Evolutionary conservation across 2,113 vertebrate species (phyloP).

Genomic region (Corythornis cristatus): DNA sequence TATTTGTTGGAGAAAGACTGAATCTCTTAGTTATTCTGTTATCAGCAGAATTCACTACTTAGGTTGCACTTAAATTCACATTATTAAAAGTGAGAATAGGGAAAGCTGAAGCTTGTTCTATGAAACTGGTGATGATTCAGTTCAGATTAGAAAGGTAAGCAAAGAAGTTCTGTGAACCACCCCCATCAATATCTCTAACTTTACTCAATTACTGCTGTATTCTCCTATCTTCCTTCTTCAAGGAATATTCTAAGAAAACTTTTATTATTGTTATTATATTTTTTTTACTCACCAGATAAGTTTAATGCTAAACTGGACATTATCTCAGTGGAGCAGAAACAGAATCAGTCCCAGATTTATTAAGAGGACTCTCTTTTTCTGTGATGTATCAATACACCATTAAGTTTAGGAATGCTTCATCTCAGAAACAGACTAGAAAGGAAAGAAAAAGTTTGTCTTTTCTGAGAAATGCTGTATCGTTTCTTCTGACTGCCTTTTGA

Average conservation of each 20-base stretch:
- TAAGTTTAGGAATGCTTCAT: background rate
- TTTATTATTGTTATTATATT: fast-evolving
- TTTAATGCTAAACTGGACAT: background rate
- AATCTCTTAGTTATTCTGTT: background rate
- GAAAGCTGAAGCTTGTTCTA: background rate
- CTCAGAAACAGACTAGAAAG: background rate
- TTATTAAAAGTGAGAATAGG: background rate
- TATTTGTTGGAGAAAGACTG: background rate
- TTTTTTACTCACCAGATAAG: background rate
- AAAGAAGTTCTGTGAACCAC: background rate
- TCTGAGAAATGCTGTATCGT: background rate
- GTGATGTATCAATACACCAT: background rate
- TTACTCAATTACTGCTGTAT: background rate
- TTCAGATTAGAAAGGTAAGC: background rate
- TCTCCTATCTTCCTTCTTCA: background rate
- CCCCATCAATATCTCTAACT: background rate
- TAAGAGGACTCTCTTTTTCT: background rate
- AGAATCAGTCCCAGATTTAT: background rate
- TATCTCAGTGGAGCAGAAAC: background rate
- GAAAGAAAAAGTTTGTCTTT: background rate
- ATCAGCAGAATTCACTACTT: background rate
- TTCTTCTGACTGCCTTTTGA: background rate
- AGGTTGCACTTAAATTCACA: background rate
- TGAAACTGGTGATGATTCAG: background rate
- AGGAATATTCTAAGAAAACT: background rate